Evolutionary conservation across 2,888 invertebrate genomes (phyloP).

Genomic region (Drosophila gaucha): DNA sequence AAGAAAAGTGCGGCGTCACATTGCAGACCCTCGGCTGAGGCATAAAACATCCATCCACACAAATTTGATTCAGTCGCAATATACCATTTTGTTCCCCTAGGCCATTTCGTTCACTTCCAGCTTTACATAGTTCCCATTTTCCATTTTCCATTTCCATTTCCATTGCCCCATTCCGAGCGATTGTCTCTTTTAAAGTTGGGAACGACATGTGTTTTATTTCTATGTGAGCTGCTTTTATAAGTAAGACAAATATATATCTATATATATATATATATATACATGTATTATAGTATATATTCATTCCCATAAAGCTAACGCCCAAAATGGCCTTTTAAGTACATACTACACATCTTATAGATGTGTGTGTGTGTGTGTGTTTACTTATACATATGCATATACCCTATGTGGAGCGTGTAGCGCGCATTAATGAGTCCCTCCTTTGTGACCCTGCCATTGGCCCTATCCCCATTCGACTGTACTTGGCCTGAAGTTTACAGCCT

Average conservation of each 20-base stretch:
- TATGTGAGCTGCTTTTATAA: neutral
- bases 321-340: constrained; percentile 57
- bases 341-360: neutral
- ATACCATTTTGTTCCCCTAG: neutral
- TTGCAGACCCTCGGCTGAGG: constrained; percentile 33
- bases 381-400: neutral
- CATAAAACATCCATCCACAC: constrained; percentile 5
- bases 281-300: neutral
- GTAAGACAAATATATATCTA: neutral
- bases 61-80: constrained; percentile 4
- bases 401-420: constrained; percentile 24
- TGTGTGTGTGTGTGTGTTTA: no score
- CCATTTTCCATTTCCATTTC: constrained; percentile 3
- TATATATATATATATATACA: neutral
- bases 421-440: constrained; percentile 42
- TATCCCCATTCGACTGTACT: neutral
- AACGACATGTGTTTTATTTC: constrained; percentile 52
- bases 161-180: constrained; percentile 2
- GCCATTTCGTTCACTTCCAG: neutral
- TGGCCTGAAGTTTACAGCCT: constrained; percentile 48
- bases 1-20: constrained; percentile 59
- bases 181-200: constrained; percentile 37
- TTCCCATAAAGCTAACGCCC: constrained; percentile 28
- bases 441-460: neutral
- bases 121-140: neutral